phyloP scores from a whole-genome alignment of 2,113 vertebrate species.

The Syngnathus typhle region DNA sequence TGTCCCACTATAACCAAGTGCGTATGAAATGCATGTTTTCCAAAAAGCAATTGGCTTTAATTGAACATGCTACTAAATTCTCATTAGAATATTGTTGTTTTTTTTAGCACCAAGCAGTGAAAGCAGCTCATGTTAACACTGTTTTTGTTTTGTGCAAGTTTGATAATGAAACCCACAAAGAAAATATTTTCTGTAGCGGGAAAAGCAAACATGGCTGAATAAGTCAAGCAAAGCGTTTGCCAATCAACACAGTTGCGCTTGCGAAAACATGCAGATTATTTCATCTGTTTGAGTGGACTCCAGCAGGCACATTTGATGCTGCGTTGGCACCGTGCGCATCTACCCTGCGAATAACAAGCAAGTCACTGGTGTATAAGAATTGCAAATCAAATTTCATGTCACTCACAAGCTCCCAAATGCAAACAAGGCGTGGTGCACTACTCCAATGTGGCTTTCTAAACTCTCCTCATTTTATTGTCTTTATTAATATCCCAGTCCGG shows the following conservation, averaged over 20 bases:
- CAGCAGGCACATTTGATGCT: constrained; percentile 55
- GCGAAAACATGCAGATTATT: constrained; percentile 65
- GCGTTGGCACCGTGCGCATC: constrained; percentile 39
- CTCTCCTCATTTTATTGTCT: constrained; percentile 13
- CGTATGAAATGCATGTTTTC: no score
- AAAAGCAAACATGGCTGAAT: constrained; percentile 55
- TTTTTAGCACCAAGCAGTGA: not conserved
- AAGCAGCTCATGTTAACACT: constrained; percentile 22
- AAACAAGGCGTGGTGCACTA: constrained; percentile 19
- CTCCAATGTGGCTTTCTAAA: constrained; percentile 20
- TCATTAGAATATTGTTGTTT: not conserved
- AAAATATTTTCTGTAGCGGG: constrained; percentile 34
- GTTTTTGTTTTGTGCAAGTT: constrained; percentile 46
- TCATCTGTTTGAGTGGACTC: constrained; percentile 62
- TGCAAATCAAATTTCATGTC: constrained; percentile 49
- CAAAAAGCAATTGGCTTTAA: no score
- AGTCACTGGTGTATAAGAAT: constrained; percentile 46
- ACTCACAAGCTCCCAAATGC: constrained; percentile 35
- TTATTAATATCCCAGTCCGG: constrained; percentile 2
- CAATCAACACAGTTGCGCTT: constrained; percentile 58
- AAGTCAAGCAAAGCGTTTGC: constrained; percentile 57
- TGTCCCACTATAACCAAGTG: no score
- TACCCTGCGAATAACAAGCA: constrained; percentile 49
- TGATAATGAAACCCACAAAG: constrained; percentile 38
- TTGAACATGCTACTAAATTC: not conserved